A percentile compares a stretch with the other conserved stretches of the same genome.
Conservation (phyloP, 1,140 invertebrate species). For the Drosophila dunni region DNA sequence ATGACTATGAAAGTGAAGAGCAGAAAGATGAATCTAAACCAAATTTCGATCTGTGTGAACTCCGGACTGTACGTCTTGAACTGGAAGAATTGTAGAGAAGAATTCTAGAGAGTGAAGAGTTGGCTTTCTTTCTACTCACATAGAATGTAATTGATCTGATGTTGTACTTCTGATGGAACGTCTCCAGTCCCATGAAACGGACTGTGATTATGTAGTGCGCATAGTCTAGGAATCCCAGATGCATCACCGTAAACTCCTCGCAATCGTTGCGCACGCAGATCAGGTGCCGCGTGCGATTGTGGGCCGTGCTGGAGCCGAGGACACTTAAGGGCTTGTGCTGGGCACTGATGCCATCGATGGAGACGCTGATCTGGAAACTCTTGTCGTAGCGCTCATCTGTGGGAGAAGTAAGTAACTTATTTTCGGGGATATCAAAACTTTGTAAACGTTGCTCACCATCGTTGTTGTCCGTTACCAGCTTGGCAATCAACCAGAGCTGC, state of each 20-base stretch:
- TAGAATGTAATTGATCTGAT: conserved; percentile 95
- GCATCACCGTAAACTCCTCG: conserved; percentile 94
- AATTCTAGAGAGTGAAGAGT: not conserved
- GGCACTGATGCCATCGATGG: conserved; percentile 91
- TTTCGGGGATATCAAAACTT: no score
- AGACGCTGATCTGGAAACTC: conserved; percentile 92
- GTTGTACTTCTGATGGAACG: conserved; percentile 92
- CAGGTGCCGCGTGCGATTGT: conserved; percentile 93
- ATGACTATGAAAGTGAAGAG: conserved; percentile 93
- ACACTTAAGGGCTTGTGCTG: conserved; percentile 89
- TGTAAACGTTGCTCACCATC: conserved; percentile 88
- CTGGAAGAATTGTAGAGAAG: conserved; percentile 85
- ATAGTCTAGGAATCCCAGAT: conserved; percentile 95
- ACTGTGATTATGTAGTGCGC: conserved; percentile 94
- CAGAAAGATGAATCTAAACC: conserved; percentile 97
- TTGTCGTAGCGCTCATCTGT: conserved; percentile 93
- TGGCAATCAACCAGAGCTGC: conserved; percentile 96
- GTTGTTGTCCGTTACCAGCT: conserved; percentile 92
- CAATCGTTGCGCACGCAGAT: conserved; percentile 93
- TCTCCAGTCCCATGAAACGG: conserved; percentile 92
- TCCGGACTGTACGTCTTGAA: conserved; percentile 98
- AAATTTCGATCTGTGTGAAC: conserved; percentile 98
- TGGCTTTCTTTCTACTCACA: conserved; percentile 88
- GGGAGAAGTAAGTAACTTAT: conserved; percentile 82
- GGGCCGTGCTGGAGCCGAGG: conserved; percentile 87